Evolutionary conservation across 1,140 invertebrate species (phyloP), one percentile per base, ranked within the genome.

Genomic region (Adoxophyes honmai): DNA sequence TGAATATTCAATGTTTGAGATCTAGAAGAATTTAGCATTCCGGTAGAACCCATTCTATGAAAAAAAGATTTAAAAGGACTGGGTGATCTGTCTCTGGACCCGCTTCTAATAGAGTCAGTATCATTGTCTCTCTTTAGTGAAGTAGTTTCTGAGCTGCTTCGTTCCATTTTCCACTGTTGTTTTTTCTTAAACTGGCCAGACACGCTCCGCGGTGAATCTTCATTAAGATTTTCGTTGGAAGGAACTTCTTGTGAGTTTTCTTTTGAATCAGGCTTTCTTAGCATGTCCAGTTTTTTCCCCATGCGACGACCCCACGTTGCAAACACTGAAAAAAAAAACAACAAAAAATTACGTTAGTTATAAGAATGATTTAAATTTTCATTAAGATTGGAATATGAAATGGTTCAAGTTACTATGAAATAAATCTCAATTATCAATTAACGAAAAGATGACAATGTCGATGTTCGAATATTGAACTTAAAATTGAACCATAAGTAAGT

Each of bases 221-320:
- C 80, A 60, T 65, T 80, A 60, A 71, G 61, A 4, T 64, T 57
- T 60, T 65, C 78, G 18, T 63, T 70, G 4, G 65, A 62, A 55
- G 64, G 69, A 63, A 67, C 66, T 73, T 74, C 85, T 81, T 73
- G 83, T 65, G 53, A 55, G 11, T 57, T 70, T 57, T 92, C 92
- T 68, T 93, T 93, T 53, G 90, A 88, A 57, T 94, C 93, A 21
- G 91, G 89, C 67, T 93, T 91, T 60, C 94, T 92, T 60, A 96
- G 89, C 64, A 94, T 92, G 70, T 95, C 94, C 70, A 96, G 89
- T 76, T 95, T 95, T 67, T 92, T 93, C 58, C 94, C 94, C 93
- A 96, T 94, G 52, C 92, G 90, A 55, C 93, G 92, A 69, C 94
- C 93, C 95, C 95, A 96, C 59, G 94, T 94, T 55, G 92, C 91